Evolutionary conservation across 2,888 invertebrate genomes (phyloP).

Genomic region (Nudaria mundana): DNA sequence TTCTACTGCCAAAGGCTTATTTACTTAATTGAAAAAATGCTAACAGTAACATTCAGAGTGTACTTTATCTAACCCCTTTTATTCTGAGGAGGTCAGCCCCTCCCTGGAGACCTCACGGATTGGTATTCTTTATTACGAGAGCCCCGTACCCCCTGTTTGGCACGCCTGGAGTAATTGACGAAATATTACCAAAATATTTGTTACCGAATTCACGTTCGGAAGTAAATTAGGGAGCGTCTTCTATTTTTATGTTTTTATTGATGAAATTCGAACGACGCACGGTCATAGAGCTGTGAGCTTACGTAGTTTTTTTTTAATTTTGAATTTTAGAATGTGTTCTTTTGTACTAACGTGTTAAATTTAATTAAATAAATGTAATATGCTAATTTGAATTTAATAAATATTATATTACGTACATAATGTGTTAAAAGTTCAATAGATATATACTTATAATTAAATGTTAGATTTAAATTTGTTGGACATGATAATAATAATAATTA

Average conservation of each 20-base stretch:
- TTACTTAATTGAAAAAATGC: constrained; percentile 58
- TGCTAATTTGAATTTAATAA: too few species aligned
- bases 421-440: too few species aligned
- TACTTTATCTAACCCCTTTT: constrained; percentile 48
- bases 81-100: constrained; percentile 52
- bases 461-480: too few species aligned
- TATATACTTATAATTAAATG: too few species aligned
- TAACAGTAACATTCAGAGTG: constrained; percentile 45
- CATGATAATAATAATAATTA: too few species aligned
- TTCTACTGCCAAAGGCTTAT: constrained; percentile 34
- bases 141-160: constrained; percentile 46
- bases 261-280: neutral
- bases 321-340: too few species aligned
- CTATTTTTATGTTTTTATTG: constrained; percentile 12
- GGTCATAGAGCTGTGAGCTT: neutral
- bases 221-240: constrained; percentile 27
- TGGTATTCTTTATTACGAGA: constrained; percentile 65
- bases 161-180: constrained; percentile 51
- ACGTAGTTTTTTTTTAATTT: too few species aligned
- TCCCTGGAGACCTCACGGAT: constrained; percentile 48
- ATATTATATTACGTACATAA: too few species aligned
- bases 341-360: too few species aligned
- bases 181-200: constrained; percentile 50
- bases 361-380: too few species aligned
- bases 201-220: constrained; percentile 28